Conservation (phyloP, 1,140 invertebrate genomes). For the Sinella curviseta region DNA sequence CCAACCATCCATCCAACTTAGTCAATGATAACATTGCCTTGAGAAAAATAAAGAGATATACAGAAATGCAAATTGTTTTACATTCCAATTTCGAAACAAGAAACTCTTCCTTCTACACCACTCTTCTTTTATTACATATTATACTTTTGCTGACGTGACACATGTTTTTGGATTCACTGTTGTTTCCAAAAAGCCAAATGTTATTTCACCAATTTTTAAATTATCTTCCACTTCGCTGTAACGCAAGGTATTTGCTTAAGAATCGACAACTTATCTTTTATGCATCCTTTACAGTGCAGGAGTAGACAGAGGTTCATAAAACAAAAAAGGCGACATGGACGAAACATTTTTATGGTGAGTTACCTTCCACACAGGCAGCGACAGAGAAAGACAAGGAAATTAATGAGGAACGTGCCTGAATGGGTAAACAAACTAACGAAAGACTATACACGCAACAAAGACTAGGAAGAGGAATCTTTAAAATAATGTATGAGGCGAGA, state of each 20-base stretch:
- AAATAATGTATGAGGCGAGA: no score
- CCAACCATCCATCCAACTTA: not conserved
- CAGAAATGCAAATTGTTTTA: not conserved
- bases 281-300: no score
- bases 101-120: no score
- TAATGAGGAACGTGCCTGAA: slow-evolving; percentile 14
- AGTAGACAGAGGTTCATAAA: not conserved
- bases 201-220: slow-evolving; percentile 25
- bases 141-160: not conserved
- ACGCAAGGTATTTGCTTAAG: no score
- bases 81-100: not conserved
- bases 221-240: slow-evolving; percentile 1
- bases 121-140: not conserved
- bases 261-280: no score
- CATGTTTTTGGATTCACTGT: not conserved
- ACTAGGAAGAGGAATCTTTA: not conserved
- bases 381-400: not conserved
- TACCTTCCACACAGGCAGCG: no score
- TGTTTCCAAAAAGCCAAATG: slow-evolving; percentile 3
- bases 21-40: not conserved
- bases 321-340: not conserved
- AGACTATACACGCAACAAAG: not conserved
- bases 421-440: slow-evolving; percentile 8
- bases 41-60: not conserved
- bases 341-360: no score